A percentile compares a stretch with the other conserved stretches of the same genome.
These are phyloP conservation scores for Dryoscopus gambensis DNA, from an alignment of 2,113 vertebrate genomes.

Conservation along the genomic window DNA sequence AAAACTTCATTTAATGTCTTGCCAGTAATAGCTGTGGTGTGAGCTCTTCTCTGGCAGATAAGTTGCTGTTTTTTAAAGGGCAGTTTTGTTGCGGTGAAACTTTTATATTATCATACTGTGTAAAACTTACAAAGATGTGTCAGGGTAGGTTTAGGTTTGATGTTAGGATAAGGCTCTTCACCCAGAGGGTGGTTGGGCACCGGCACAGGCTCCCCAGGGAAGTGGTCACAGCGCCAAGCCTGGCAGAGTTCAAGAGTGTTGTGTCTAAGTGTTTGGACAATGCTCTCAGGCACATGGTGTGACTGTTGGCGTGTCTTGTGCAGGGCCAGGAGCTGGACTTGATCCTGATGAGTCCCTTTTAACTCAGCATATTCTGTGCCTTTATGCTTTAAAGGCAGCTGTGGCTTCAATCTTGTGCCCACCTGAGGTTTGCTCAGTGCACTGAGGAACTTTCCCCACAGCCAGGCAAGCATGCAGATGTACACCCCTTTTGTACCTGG, in stretches of 20 bases:
- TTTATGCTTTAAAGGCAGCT: background rate
- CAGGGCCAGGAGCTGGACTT: background rate
- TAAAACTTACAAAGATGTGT: background rate
- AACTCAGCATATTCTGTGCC: background rate
- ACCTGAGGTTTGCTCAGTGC: background rate
- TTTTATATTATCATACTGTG: background rate
- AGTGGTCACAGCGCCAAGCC: background rate
- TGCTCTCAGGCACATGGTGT: background rate
- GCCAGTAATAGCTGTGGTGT: too few species aligned
- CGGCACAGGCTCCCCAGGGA: background rate
- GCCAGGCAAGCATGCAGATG: background rate
- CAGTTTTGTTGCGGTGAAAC: background rate
- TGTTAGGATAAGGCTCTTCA: background rate
- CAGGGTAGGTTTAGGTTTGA: background rate
- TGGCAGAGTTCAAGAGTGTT: background rate
- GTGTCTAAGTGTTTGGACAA: background rate
- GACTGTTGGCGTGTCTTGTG: background rate
- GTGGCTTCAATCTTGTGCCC: background rate
- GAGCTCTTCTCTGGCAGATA: background rate
- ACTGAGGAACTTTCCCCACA: background rate
- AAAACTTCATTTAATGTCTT: background rate
- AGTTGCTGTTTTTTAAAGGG: background rate
- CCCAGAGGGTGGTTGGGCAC: background rate
- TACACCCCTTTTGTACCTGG: background rate
- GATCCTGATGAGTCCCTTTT: background rate